Evolutionary conservation across 2,888 invertebrate species (phyloP).

Genomic region (Callinectes sapidus): DNA sequence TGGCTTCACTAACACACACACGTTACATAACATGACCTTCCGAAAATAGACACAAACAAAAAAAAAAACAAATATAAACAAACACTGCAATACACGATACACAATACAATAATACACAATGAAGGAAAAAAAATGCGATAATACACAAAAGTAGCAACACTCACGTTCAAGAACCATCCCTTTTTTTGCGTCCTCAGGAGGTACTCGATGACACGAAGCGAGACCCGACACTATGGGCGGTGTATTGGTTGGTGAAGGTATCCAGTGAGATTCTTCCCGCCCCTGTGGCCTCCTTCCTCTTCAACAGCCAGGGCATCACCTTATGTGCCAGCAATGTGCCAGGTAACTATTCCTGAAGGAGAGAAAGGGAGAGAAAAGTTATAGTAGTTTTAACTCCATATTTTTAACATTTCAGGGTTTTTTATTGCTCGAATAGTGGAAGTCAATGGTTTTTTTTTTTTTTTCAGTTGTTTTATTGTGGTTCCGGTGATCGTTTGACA

Average conservation of each 20-base stretch:
- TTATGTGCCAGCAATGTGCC: slow-evolving; percentile 69
- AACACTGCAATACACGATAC: background rate
- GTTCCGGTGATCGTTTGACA: no score
- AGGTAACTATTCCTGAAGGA: slow-evolving; percentile 34
- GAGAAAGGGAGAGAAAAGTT: no score
- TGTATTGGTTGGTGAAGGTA: slow-evolving; percentile 41
- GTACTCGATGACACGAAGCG: slow-evolving; percentile 59
- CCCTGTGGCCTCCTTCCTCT: slow-evolving; percentile 44
- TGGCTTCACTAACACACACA: background rate
- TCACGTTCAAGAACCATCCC: background rate
- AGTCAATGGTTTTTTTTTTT: no score
- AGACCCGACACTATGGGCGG: slow-evolving; percentile 57
- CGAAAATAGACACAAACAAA: background rate
- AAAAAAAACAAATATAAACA: background rate
- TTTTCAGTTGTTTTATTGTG: no score
- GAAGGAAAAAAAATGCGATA: background rate
- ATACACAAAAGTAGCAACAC: background rate
- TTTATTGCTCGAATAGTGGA: no score
- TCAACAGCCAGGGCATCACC: slow-evolving; percentile 55
- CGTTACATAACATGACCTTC: background rate
- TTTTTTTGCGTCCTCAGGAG: slow-evolving; percentile 4
- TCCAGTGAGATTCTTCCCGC: slow-evolving; percentile 62
- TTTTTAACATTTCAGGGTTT: no score
- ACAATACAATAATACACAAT: background rate
- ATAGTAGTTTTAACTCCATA: no score